Evolutionary conservation across 2,797 vertebrate species (phyloP), one percentile per base, ranked within the genome.

Genomic region (Periparus ater): DNA sequence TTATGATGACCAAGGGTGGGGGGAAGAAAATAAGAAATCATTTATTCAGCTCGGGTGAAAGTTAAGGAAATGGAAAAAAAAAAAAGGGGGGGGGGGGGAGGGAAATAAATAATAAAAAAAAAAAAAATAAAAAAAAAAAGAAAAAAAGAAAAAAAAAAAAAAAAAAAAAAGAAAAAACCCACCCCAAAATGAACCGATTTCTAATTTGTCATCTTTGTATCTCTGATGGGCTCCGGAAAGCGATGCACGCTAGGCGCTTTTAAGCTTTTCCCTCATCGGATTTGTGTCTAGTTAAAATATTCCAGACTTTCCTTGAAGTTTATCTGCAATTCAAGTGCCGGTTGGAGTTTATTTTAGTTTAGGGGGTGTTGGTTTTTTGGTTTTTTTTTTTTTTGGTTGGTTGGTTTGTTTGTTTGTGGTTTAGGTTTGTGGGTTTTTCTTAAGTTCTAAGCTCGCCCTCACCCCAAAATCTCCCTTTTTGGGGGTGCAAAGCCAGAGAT

Each of bases 241-340:
- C 53, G 85, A 89, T 91, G 76, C 87, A 70, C 89, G 89, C 36
- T 45, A 27, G 73, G 53, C 68, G 81, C 62, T 91, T 96, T 47
- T 89, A 85, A 89, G 85, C 90, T 97, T 97, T 95, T 96, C 95
- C 87, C 88, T 93, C 95, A 82, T 87, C 92, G 95, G 95, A 96
- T 93, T 97, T 96, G 48, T 86, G 72, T 91, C 97, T 91, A 75
- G 96, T 96, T 94, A 96, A 98, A 97, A 98, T 97, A 97, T 95
- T 97, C 96, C 93, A 71, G 96, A 97, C 96, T 98, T 98, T 96
- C 85, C 93, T 93, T 76, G 88, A 95, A 97, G 96, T 97, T 97
- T 97, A 97, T 97, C 96, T 95, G 95, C 94, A 95, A 85, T 89
- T 90, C 80, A 92, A 58, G 65, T 51, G 44, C 20, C 17, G 8